Evolutionary conservation across 2,797 vertebrate genomes (phyloP).

Genomic region (Hydrolagus colliei): DNA sequence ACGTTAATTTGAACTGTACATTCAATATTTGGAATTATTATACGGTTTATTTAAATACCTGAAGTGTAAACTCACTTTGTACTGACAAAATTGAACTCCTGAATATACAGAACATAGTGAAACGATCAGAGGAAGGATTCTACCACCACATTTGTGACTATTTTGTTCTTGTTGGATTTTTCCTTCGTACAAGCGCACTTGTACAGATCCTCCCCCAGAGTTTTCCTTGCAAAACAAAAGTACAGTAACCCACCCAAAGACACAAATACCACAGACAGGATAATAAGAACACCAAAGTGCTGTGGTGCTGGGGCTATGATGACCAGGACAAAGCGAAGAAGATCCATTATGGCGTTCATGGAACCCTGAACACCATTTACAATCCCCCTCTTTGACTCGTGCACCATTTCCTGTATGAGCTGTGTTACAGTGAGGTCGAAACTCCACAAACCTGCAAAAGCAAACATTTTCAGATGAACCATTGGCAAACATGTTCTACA

Average conservation of each 20-base stretch:
- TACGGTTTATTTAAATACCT: not conserved
- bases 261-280: conserved; percentile 18
- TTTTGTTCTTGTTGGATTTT: not conserved
- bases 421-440: conserved; percentile 30
- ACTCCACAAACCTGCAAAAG: conserved; percentile 21
- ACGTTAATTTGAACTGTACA: not conserved
- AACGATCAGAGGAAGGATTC: conserved; percentile 17
- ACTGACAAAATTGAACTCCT: not conserved
- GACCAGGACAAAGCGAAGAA: conserved; percentile 26
- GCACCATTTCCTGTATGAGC: conserved; percentile 16
- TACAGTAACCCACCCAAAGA: not conserved
- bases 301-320: not conserved
- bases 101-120: not conserved
- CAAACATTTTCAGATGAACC: conserved; percentile 1
- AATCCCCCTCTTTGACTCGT: conserved; percentile 16
- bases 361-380: conserved; percentile 25
- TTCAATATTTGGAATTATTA: not conserved
- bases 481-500: not conserved
- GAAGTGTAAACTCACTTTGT: not conserved
- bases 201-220: conserved; percentile 2
- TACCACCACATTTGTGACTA: not conserved
- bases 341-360: conserved; percentile 5
- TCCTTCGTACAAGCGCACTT: conserved; percentile 1
- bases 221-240: conserved; percentile 2
- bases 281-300: conserved; percentile 28